phyloP scores from a whole-genome alignment of 2,113 vertebrate species.

The Hylia prasina region DNA sequence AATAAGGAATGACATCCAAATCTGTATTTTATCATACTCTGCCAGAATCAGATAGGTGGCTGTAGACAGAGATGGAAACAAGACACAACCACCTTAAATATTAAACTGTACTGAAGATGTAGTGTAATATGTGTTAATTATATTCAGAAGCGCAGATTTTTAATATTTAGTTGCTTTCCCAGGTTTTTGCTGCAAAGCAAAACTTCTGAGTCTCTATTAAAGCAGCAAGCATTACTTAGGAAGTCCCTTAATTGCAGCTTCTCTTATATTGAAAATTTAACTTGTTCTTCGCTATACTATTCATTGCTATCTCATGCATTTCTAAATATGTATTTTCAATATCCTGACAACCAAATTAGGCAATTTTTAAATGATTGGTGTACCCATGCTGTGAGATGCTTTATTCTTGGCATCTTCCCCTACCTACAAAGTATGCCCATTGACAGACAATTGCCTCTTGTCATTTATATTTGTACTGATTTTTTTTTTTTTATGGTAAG shows the following conservation, averaged over 20 bases:
- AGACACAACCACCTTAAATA: neutral
- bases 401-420: neutral
- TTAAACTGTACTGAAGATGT: neutral
- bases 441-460: neutral
- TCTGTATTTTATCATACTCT: neutral
- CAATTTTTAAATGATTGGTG: neutral
- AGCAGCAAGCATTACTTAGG: accelerated
- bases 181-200: neutral
- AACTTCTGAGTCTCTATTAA: neutral
- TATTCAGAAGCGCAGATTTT: neutral
- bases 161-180: neutral
- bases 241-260: neutral
- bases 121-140: neutral
- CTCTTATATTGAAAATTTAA: neutral
- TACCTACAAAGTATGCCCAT: neutral
- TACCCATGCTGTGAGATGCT: neutral
- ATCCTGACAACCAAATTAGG: neutral
- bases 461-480: neutral
- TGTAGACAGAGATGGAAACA: neutral
- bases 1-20: constrained; percentile 33
- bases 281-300: neutral
- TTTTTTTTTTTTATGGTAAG: neutral
- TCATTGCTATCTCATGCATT: neutral
- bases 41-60: neutral
- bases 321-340: neutral